These are phyloP conservation scores for Drosophila kurseongensis DNA, from an alignment of 1,140 invertebrate species.

Conservation along the genomic window DNA sequence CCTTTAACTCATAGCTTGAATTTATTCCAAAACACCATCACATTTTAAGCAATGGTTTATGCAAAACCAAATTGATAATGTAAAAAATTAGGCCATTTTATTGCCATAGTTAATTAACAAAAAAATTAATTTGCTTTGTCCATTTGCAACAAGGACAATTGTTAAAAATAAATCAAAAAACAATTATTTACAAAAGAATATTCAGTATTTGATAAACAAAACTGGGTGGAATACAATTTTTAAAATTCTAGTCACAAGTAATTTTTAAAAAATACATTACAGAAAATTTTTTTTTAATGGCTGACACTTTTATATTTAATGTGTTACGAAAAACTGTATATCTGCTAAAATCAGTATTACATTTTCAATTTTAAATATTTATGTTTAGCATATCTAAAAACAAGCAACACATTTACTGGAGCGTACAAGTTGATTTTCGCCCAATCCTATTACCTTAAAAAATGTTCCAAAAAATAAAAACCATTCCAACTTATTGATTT, in stretches of 20 bases:
- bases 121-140: not conserved
- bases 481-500: slow-evolving; percentile 9
- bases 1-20: not conserved
- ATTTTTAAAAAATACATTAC: not conserved
- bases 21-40: slow-evolving; percentile 21
- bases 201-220: no score
- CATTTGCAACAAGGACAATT: not conserved
- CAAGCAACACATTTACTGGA: not conserved
- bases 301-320: no score
- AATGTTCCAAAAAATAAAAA: slow-evolving; percentile 24
- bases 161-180: not conserved
- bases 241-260: not conserved
- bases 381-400: not conserved
- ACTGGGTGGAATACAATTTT: not conserved
- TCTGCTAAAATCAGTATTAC: no score
- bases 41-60: slow-evolving; percentile 12
- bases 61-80: slow-evolving; percentile 9
- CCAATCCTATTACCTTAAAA: slow-evolving; percentile 5
- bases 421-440: not conserved
- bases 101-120: not conserved
- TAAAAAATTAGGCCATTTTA: not conserved
- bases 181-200: not conserved
- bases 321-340: no score
- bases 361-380: not conserved
- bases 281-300: no score